Evolutionary conservation across 2,888 invertebrate species (phyloP), one percentile per base, ranked within the genome.

Genomic region (Drosophila koepferae): DNA sequence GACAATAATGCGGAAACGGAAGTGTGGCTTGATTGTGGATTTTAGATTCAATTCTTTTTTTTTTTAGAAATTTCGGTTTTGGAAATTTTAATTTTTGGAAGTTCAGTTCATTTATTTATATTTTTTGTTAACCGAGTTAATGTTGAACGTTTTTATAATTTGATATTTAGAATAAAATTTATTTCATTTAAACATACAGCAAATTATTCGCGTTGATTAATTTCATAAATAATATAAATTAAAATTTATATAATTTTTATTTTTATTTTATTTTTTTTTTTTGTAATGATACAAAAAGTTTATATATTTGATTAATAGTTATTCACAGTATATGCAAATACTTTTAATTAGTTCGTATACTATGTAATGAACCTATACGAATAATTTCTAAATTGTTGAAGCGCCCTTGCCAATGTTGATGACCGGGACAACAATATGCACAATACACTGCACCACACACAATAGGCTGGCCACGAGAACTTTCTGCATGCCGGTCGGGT

Each of bases 401-500:
- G 34, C 54, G 48, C 12, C 36, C 46, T 38, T 12, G 12, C 12
- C 56, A 46, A 64, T 63, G 44, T 34, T 60, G 53, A 68, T 64
- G 72, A 63, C 62, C 70, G 63, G 43, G 28, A 51, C 48, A 65
- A 64, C 79, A 85, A 74, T 65, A 55, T 28, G 55, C 58, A 48
- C 28, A 38, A 63, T 63, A 72, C 76, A 82, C 72, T 75, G 60
- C 40, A 62, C 44, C 59, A 63, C 51, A 72, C 34, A 63, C 59
- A 77, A 80, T 56, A 80, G 67, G 68, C 72, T 74, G 69, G 53
- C 41, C 63, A 55, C 68, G 67, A 67, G 77, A 82, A 89, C 86
- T 85, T 84, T 79, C 88, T 86, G 81, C 77, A 60, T 72, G 80
- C 84, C 90, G 75, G 82, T 82, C 86, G 91, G 78, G 77, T 78